Evolutionary conservation across 2,888 invertebrate species (phyloP), one percentile per base, ranked within the genome.

Genomic region (Agrilus biguttatus): DNA sequence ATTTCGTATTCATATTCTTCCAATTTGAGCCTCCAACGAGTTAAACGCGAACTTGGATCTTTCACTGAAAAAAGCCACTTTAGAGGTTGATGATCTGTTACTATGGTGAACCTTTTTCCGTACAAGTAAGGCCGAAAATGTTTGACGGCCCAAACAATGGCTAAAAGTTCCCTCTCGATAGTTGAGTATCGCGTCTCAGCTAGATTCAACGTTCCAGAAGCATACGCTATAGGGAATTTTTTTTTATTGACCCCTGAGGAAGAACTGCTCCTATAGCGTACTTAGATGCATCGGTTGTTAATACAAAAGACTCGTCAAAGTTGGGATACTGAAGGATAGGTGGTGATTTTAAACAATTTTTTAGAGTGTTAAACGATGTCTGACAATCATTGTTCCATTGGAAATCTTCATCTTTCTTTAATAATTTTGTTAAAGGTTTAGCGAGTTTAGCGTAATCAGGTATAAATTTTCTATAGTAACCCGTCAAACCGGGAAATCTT

Each of bases 381-480:
- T 50, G 49, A 39, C 46, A 53, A 32, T 43, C 36, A 32, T 47
- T 36, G 2, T 37, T 23, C 23, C 23, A 34, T 21, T 42, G 41
- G 14, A 33, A 33, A 10, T 47, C 38, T 40, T 42, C 43, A 2
- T 13, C 23, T 36, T 53, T 52, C 38, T 53, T 52, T 13, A 49
- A 50, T 13, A 47, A 35, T 33, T 45, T 44, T 28, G 49, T 51
- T 14, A 53, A 36, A 32, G 49, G 51, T 19, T 44, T 40, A 3
- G 36, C 2, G 2, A 40, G 2, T 6, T 14, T 33, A 4, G 44
- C 44, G 13, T 39, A 41, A 12, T 40, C 21, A 1, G 19, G 8
- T 2, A 44, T 40, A 33, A 44, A 44, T 34, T 54, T 45, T 12
- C 61, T 19, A 37, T 62, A 62, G 40, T 60, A 63, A 0, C 56